Conservation (phyloP, 2,888 invertebrate genomes). For the Barypeithes pellucidus region DNA sequence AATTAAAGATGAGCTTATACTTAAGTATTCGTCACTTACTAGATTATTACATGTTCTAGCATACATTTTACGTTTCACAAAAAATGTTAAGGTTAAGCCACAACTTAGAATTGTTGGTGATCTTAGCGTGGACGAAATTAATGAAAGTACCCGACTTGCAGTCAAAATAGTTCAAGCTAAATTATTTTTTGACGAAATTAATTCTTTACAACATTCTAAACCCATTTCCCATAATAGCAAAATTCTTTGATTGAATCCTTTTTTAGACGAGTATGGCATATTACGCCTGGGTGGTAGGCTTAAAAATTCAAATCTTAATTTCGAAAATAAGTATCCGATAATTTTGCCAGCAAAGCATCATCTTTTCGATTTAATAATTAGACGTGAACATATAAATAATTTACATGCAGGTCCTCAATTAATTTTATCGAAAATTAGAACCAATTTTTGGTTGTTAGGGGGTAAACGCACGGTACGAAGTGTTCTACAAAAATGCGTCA, state of each 20-base stretch:
- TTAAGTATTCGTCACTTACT: conserved; percentile 7
- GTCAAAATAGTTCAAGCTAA: conserved; percentile 34
- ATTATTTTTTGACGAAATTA: conserved; percentile 42
- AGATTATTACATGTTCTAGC: conserved; percentile 13
- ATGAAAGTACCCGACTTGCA: background rate
- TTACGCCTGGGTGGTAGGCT: conserved; percentile 53
- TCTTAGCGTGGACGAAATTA: background rate
- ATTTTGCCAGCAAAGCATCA: conserved; percentile 46
- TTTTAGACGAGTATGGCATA: conserved; percentile 45
- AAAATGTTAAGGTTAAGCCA: background rate
- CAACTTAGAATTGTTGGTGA: background rate
- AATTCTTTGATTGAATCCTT: conserved; percentile 40
- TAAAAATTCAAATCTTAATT: conserved; percentile 38
- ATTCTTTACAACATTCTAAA: conserved; percentile 3
- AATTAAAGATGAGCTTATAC: background rate
- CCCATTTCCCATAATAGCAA: conserved; percentile 34
- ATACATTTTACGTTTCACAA: conserved; percentile 9
- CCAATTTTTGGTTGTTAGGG: conserved; percentile 48
- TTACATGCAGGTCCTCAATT: conserved; percentile 51
- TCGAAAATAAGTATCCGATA: conserved; percentile 47
- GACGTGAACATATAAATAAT: conserved; percentile 47
- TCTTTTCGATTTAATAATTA: conserved; percentile 48
- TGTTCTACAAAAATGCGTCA: conserved; percentile 42
- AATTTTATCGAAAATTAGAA: conserved; percentile 47
- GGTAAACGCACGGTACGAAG: conserved; percentile 41